Conservation (phyloP, 2,888 invertebrate species). For the Heliconius aoede region DNA sequence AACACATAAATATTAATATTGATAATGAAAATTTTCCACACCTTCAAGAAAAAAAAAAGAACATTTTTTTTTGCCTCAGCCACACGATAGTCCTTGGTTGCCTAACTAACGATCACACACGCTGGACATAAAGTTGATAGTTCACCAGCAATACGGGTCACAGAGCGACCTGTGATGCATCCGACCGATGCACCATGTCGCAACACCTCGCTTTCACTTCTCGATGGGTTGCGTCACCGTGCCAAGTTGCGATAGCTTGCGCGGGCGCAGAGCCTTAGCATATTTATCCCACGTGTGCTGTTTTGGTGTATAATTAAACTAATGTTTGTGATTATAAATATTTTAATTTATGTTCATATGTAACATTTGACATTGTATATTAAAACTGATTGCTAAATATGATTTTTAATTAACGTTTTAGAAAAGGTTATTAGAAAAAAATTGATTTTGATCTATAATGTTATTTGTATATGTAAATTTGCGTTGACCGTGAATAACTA, state of each 20-base stretch:
- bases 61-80: neutral
- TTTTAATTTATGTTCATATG: neutral
- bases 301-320: conserved; percentile 20
- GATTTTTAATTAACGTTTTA: neutral
- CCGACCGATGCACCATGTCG: conserved; percentile 75
- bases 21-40: conserved; percentile 9
- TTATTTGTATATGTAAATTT: neutral
- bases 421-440: conserved; percentile 3
- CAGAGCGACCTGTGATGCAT: conserved; percentile 68
- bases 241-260: conserved; percentile 51
- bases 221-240: conserved; percentile 62
- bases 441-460: neutral
- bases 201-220: conserved; percentile 78
- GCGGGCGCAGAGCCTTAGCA: conserved; percentile 48
- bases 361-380: conserved; percentile 4
- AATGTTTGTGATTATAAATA: conserved; percentile 6
- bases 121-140: conserved; percentile 42
- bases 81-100: neutral
- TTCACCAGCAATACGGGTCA: conserved; percentile 51
- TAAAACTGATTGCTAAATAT: neutral
- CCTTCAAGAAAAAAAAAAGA: neutral
- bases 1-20: neutral
- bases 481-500: neutral
- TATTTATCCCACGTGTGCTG: conserved; percentile 47
- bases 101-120: conserved; percentile 30